Percentiles rank a stretch among this genome's conserved stretches.
These are phyloP conservation scores for Drosophila nigromelanica DNA, from an alignment of 1,140 invertebrate species.

Conservation along the genomic window DNA sequence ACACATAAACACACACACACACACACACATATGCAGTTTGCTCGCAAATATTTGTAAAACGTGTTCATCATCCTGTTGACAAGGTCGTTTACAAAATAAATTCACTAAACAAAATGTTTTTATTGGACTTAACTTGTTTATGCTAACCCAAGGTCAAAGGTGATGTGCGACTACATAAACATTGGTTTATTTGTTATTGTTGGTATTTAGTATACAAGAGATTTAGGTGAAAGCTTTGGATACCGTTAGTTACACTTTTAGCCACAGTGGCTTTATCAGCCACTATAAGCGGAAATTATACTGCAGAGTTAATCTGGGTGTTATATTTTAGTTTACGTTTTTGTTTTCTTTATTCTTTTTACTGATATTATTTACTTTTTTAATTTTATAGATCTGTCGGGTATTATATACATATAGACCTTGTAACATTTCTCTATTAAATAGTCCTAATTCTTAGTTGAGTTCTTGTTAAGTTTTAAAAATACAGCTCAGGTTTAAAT, in stretches of 20 bases:
- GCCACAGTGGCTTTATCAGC: neutral
- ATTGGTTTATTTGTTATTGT: neutral
- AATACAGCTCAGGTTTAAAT: too few relatives aligned
- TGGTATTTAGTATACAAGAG: neutral
- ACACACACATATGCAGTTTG: conserved; percentile 16
- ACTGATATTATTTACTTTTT: too few relatives aligned
- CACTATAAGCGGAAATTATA: neutral
- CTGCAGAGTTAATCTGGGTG: too few relatives aligned
- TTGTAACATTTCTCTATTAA: too few relatives aligned
- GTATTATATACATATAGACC: too few relatives aligned
- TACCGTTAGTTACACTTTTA: neutral
- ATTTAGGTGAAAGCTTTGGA: neutral
- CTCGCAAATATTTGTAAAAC: conserved; percentile 70
- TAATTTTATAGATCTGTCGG: too few relatives aligned
- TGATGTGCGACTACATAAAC: neutral
- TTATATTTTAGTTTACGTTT: too few relatives aligned
- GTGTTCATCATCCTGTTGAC: conserved; percentile 78
- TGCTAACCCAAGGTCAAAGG: conserved; percentile 40
- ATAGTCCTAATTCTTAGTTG: too few relatives aligned
- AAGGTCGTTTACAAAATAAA: conserved; percentile 76
- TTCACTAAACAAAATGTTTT: conserved; percentile 78
- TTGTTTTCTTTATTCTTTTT: too few relatives aligned
- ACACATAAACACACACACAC: conserved; percentile 19
- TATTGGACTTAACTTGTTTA: conserved; percentile 74
- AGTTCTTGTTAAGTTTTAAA: too few relatives aligned